Evolutionary conservation across 2,113 vertebrate species (phyloP).

Genomic region (Sylvilagus bachmani): DNA sequence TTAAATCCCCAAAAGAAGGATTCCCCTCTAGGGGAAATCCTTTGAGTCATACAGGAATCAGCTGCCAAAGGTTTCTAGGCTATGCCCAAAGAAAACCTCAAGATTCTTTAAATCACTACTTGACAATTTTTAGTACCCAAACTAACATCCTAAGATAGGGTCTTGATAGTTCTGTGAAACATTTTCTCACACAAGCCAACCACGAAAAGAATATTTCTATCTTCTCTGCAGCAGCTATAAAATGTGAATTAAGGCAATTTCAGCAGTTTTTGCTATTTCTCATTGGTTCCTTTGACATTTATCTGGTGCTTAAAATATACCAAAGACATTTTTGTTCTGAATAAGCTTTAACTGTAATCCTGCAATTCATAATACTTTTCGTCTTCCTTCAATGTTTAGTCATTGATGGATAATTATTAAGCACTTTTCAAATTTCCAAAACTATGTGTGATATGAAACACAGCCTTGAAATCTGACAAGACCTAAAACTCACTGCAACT

Average conservation of each 20-base stretch:
- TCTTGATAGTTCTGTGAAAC: conserved; percentile 27
- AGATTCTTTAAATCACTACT: conserved; percentile 28
- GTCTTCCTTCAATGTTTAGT: conserved; percentile 56
- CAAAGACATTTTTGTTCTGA: conserved; percentile 66
- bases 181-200: background rate
- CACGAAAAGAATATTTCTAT: background rate
- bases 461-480: conserved; percentile 66
- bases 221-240: background rate
- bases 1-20: background rate
- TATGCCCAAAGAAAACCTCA: background rate
- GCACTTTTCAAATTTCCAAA: conserved; percentile 61
- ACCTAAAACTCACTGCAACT: conserved; percentile 20
- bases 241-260: conserved; percentile 31
- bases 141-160: conserved; percentile 2
- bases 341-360: conserved; percentile 53
- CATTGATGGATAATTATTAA: conserved; percentile 65
- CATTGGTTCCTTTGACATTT: conserved; percentile 44
- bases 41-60: conserved; percentile 43
- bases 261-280: conserved; percentile 43
- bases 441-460: conserved; percentile 62
- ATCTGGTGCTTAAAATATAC: conserved; percentile 56
- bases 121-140: conserved; percentile 23
- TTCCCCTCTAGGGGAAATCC: background rate
- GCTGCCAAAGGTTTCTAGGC: background rate
- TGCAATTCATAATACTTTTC: conserved; percentile 52